Evolutionary conservation across 1,140 invertebrate species (phyloP), one percentile per base, ranked within the genome.

Genomic region (Trigoniulus corallinus): DNA sequence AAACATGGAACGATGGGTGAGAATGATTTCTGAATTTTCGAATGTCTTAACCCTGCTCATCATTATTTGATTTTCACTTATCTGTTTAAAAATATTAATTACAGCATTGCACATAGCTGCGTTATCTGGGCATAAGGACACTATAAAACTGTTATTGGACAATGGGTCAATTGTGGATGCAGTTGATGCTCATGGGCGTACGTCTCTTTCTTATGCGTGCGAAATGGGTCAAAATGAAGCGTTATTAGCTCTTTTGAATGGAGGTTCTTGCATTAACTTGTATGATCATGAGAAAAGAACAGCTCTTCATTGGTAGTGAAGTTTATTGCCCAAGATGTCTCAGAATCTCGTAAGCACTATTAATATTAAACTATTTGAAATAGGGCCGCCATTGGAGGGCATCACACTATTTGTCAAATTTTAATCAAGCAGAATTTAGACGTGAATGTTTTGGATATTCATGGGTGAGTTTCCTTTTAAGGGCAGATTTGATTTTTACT

Each of bases 301-400:
- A 34, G 59, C 66, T n/a, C 51, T 70, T n/a, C 68, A 70, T 51
- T 70, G 68, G 68, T 68, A 48, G 20, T n/a, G n/a, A n/a, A n/a
- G n/a, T n/a, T n/a, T n/a, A n/a, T n/a, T n/a, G n/a, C n/a, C n/a
- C n/a, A n/a, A n/a, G n/a, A n/a, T n/a, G n/a, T n/a, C n/a, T n/a
- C n/a, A n/a, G n/a, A n/a, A n/a, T n/a, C n/a, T n/a, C n/a, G n/a
- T n/a, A n/a, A n/a, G n/a, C n/a, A n/a, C n/a, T n/a, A n/a, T n/a
- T n/a, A n/a, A n/a, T n/a, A n/a, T n/a, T n/a, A n/a, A n/a, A n/a
- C n/a, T n/a, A n/a, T n/a, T n/a, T n/a, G n/a, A n/a, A n/a, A n/a
- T 54, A 69, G 67, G 67, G 66, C 66, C 51, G 29, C 29, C 15
- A 34, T 34, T 34, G 29, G 67, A 27, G 68, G 67, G 20, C 67